Base-by-base conservation (phyloP, 2,113 vertebrate genomes). In the Erythrocercus mccallii region DNA sequence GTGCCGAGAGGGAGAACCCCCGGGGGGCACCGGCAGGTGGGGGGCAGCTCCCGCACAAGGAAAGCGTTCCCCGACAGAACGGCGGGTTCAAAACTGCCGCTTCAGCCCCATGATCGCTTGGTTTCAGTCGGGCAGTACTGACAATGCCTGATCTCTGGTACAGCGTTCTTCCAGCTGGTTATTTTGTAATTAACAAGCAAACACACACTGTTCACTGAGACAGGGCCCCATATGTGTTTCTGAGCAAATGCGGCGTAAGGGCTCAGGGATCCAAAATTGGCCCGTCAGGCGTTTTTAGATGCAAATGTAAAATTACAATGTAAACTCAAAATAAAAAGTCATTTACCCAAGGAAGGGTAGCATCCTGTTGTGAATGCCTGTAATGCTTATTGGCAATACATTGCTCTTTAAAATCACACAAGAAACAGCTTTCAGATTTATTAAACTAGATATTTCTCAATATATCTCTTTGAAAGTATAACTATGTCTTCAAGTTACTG, bases 31-130 rank as follows among this genome's bases (percentile, higher is more conserved):
- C 14, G 11, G 74, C 72, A 8, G 69, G 37, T 3, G 33, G 47
- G 56, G 30, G 16, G 33, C 44, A 22, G 51, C 28, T 20, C 15
- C 40, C 65, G 30, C 37, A 6, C 21, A 4, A 5, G 20, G 40
- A 33, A 5, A 0, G 24, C 10, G 0, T 24, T 47, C n/a, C 68
- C 51, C 15, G 35, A 8, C 17, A 2, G 15, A 27, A 5, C 8
- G 0, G 11, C 1, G 38, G 10, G 10, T 1, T 78, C 72, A 15
- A 6, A 90, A 83, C 31, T 0, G 44, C 70, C 65, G 8, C 83
- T 69, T 33, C 45, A 5, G 58, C 38, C 53, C 6, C 1, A 2
- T 1, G 16, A 35, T 2, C 6, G 66, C 83, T n/a, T 7, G 44
- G 5, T 48, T 65, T 37, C 3, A n/a, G 40, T 15, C 2, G 7